Evolutionary conservation across 2,113 vertebrate species (phyloP), one percentile per base, ranked within the genome.

Genomic region (Propithecus coquereli): DNA sequence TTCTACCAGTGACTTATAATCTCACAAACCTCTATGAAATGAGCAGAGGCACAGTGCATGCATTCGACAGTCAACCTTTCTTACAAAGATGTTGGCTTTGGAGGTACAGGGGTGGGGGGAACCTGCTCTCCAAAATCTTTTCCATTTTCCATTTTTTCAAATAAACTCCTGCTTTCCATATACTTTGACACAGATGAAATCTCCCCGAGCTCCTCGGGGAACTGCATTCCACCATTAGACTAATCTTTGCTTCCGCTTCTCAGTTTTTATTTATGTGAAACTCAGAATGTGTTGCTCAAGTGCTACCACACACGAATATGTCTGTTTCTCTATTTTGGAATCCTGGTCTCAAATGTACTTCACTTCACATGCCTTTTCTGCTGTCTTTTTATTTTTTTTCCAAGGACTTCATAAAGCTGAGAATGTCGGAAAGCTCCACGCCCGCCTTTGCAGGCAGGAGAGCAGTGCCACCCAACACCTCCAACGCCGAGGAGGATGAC

Each of bases 401-500:
- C 0, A 87, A 93, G 87, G 90, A 90, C 8, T 57, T 73, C 73
- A 54, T 43, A 88, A 94, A 25, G 14, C 74, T 86, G 68, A 97
- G 80, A 50, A 98, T 99, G 98, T 97, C 98, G 34, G 98, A 97
- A 87, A 88, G 96, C 94, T 85, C 4, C 0, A 98, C 97, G 68
- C 87, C 97, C 43, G 86, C 97, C 1, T 97, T 98, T 94, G 99
- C 98, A 1, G 99, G 99, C 40, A 99, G 99, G 83, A 98, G 98
- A 61, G 95, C 98, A 0, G 57, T 97, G 1, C 99, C 99, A 1
- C 73, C 84, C 37, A 98, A 98, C 92, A 98, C 87, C 94, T 99
- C 99, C 91, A 99, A 99, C 90, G 98, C 97, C 0, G 99, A 98
- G 12, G 98, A 98, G 66, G 97, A 98, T 0, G 98, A 99, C 0